These are phyloP conservation scores for Vanessa cardui DNA, from an alignment of 2,888 invertebrate genomes.

Conservation along the genomic window DNA sequence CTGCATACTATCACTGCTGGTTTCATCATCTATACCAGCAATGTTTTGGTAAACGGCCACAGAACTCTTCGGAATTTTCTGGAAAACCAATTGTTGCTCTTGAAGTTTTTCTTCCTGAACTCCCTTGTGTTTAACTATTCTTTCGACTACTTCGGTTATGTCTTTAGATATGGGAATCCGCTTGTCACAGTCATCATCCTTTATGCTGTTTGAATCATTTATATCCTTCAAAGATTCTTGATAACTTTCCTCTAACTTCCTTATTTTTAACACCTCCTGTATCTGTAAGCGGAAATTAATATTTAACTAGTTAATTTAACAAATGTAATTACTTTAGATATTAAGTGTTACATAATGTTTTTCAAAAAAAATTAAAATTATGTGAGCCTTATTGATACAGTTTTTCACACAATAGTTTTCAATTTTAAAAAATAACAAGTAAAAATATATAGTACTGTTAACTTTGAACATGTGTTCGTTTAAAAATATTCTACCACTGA, in stretches of 20 bases:
- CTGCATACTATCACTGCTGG: constrained; percentile 78
- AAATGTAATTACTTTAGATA: not conserved
- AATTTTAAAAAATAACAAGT: too few species aligned
- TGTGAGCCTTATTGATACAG: too few species aligned
- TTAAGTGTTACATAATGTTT: too few species aligned
- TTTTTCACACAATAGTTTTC: too few species aligned
- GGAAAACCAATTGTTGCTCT: constrained; percentile 64
- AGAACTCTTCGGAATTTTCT: constrained; percentile 82
- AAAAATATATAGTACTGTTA: too few species aligned
- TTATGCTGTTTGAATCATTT: constrained; percentile 43
- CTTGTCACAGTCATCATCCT: constrained; percentile 53
- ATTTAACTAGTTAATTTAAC: constrained; percentile 1
- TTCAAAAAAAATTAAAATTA: too few species aligned
- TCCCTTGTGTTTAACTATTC: constrained; percentile 66
- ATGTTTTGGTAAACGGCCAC: constrained; percentile 87
- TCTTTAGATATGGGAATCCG: constrained; percentile 78
- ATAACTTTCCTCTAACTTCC: constrained; percentile 73
- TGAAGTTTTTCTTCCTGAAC: constrained; percentile 46
- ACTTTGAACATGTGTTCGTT: too few species aligned
- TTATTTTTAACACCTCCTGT: constrained; percentile 75
- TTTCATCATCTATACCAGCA: constrained; percentile 56
- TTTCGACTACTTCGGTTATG: constrained; percentile 81
- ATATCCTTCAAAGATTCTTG: constrained; percentile 63
- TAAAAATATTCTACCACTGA: not conserved
- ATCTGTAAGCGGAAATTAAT: constrained; percentile 53